These are phyloP conservation scores for Indicator indicator DNA, from an alignment of 2,113 vertebrate genomes.

Conservation along the genomic window DNA sequence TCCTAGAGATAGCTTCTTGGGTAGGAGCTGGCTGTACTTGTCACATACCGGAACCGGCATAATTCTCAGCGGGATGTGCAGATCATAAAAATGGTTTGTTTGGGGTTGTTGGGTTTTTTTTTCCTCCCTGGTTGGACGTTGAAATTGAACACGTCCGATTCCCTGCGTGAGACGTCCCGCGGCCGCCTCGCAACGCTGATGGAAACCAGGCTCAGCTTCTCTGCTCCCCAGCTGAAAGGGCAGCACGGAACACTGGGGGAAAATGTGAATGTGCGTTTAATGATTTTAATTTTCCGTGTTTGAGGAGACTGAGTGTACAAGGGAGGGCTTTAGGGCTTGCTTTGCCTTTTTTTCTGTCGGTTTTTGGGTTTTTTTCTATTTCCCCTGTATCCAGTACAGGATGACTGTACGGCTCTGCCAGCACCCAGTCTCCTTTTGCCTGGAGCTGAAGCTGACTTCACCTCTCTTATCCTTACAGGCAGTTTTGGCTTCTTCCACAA, in stretches of 20 bases:
- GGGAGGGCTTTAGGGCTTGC: neutral
- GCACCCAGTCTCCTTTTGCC: neutral
- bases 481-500: neutral
- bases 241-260: neutral
- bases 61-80: neutral
- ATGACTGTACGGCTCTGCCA: neutral
- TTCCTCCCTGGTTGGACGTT: neutral
- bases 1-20: neutral
- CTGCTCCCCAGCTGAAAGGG: slow-evolving; percentile 14
- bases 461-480: neutral
- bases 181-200: neutral
- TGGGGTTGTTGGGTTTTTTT: neutral
- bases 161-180: neutral
- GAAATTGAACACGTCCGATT: slow-evolving; percentile 49
- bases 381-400: neutral
- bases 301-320: neutral
- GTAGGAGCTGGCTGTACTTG: neutral
- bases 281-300: slow-evolving; percentile 5
- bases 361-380: neutral
- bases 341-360: neutral
- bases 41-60: neutral
- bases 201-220: slow-evolving; percentile 47
- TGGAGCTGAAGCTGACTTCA: neutral
- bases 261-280: slow-evolving; percentile 45
- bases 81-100: slow-evolving; percentile 31